Base-by-base conservation (phyloP, 2,888 invertebrate species). In the Seira musarum region DNA sequence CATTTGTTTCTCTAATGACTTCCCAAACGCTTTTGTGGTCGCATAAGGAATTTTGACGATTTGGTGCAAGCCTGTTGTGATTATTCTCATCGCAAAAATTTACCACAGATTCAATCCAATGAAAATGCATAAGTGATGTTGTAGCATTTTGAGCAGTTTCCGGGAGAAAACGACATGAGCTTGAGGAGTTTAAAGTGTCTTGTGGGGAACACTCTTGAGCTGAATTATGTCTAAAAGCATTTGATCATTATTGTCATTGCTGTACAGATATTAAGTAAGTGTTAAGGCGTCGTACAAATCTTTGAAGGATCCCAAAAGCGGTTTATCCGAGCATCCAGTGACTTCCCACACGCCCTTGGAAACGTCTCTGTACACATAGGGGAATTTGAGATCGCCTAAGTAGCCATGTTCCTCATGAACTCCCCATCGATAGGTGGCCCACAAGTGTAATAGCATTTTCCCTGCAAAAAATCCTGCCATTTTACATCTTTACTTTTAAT, bases 31-130 rank as follows among this genome's bases (percentile, higher is more conserved):
- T 85, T 49, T 81, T 73, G 22, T 82, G 75, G 25, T 72, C 78
- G 40, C 83, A 83, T 8, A 80, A 61, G 1, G 25, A 40, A 67
- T 93, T 93, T 83, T 93, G 93, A 88, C 92, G 92, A 25, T 92
- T 93, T 0, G 93, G 93, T 0, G 92, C 91, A 77, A 91, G 90
- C 3, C 90, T 89, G 87, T 93, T 91, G 88, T 93, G 93, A 24
- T 89, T 92, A 15, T 89, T 89, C 46, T 91, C 90, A 86, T 93
- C 92, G 87, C 93, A 93, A 87, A 93, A 93, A 2, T 76, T 24
- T 2, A 66, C 57, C 1, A 86, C 84, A 1, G 77, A 80, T 15
- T 84, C 74, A 21, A 85, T 63, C 85, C 85, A 86, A 21, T 83
- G 84, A 22, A 86, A 82, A 40, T 82, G 73, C 80, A 83, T 82